Evolutionary conservation across 2,797 vertebrate genomes (phyloP), one percentile per base, ranked within the genome.

Genomic region (Podargus strigoides): DNA sequence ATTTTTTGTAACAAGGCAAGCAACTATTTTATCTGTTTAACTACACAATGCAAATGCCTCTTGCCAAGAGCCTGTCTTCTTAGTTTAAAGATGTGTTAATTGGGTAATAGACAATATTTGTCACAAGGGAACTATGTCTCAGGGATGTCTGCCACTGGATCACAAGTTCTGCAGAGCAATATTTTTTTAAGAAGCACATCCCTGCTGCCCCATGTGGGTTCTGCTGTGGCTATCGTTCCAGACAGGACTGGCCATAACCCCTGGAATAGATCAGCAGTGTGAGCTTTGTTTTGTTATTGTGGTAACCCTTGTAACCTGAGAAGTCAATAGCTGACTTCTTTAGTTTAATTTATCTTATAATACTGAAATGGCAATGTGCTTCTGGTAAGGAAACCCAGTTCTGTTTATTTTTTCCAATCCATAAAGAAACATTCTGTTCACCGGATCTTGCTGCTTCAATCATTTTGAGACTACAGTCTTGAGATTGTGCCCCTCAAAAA

Each of bases 311-410:
- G 97, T 96, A 97, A 98, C 64, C 79, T 55, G 92, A 98, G 95
- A 97, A 94, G 96, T 97, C 97, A 97, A 97, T 95, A 96, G 95
- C 90, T 95, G 92, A 95, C 67, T 96, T 97, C 83, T 84, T 88
- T 53, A 89, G 95, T 96, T 97, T 96, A 95, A 96, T 96, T 96
- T 97, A 93, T 97, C 97, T 97, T 97, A 87, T 87, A 95, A 95
- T 88, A 91, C 81, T 94, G 95, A 95, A 97, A 97, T 87, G 95
- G 94, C 84, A 95, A 66, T 95, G 77, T 95, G 84, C 86, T 97
- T 97, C 96, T 98, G 91, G 97, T 97, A 97, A 98, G 89, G 91
- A 80, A 97, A 96, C 67, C 64, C 32, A 79, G 94, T 95, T 96
- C 94, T 95, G 87, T 95, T 94, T 97, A 87, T 95, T 91, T 90